Conservation (phyloP, 2,797 vertebrate genomes). For the Epinephelus malabaricus region DNA sequence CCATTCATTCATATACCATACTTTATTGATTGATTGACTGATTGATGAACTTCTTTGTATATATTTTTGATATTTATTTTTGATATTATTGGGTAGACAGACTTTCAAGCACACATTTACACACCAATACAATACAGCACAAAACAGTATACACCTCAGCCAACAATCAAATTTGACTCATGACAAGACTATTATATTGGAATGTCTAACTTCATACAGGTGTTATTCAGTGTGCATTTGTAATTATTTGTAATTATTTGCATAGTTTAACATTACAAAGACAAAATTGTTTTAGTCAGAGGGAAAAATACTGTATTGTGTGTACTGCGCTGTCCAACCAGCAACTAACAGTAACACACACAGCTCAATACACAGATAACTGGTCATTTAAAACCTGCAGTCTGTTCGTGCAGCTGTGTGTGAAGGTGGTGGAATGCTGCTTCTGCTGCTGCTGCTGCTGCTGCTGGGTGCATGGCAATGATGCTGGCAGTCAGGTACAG, state of each 20-base stretch:
- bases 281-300: neutral
- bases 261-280: neutral
- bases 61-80: no score
- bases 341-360: neutral
- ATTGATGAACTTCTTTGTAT: no score
- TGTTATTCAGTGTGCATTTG: neutral
- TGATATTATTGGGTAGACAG: no score
- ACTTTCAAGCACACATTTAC: no score
- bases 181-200: no score
- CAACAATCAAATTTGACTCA: no score
- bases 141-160: no score
- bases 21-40: no score
- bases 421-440: constrained; percentile 34
- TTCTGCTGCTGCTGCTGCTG: constrained; percentile 7
- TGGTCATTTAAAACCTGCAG: constrained; percentile 10
- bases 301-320: no score
- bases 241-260: neutral
- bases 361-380: neutral
- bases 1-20: no score
- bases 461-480: constrained; percentile 22
- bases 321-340: neutral
- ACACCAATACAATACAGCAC: no score
- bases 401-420: constrained; percentile 6
- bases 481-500: constrained; percentile 31
- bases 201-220: neutral